Evolutionary conservation across 2,797 vertebrate species (phyloP), one percentile per base, ranked within the genome.

Genomic region (Psittacula echo): DNA sequence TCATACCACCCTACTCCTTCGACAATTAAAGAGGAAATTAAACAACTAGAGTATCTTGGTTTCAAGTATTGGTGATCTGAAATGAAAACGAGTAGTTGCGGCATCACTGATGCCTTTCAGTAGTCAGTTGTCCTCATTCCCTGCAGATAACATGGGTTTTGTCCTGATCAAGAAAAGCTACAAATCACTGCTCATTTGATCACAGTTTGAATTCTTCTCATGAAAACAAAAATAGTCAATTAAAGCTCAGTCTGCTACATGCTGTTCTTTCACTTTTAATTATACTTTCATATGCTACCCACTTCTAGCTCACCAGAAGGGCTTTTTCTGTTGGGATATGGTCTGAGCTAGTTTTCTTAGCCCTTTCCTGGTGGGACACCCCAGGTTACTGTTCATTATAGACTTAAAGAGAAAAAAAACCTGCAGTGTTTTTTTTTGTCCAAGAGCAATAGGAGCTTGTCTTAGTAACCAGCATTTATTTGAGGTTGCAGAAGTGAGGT

Each of bases 151-250:
- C 0, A 0, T 0, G 2, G 37, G 24, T 92, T 94, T 87, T 82
- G 39, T 60, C 37, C 29, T 79, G 60, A 79, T 72, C 73, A 72
- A 75, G 80, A 65, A 62, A 34, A 65, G 14, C 11, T 68, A 61
- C 45, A 92, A 78, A 84, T 85, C 77, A 79, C 34, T 73, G 19
- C 30, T 80, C n/a, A 19, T 81, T 95, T 89, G 50, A 68, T 90
- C 84, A 70, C 50, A 47, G 60, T 45, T 87, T 75, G 48, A 65
- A 48, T 81, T 58, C 24, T 85, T 82, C 29, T 51, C 42, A 85
- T 45, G 66, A 89, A 93, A 93, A 90, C 41, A 90, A 89, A 87
- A 61, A 45, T 45, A 87, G 58, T 86, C 41, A 81, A 71, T 75
- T 90, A 81, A 81, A 88, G 5, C 41, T 87, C 22, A 51, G 24